Percentiles rank a stretch among this genome's conserved stretches.
Evolutionary conservation across 2,113 vertebrate species (phyloP).

Genomic region (Amphilophus citrinellus): DNA sequence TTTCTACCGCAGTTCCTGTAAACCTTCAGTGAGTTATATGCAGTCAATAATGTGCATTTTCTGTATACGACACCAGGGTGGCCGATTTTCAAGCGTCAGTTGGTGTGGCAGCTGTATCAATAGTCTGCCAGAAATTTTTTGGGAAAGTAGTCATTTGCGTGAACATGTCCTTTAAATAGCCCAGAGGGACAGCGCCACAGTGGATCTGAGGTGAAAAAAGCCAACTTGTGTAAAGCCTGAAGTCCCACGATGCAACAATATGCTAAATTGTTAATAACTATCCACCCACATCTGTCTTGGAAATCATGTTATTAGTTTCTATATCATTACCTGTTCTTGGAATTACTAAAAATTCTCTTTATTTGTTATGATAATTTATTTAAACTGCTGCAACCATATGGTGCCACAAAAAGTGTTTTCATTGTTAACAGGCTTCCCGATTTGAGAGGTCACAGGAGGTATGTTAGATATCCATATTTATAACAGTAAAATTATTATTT

Average conservation of each 20-base stretch:
- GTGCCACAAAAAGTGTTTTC: background rate
- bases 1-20: background rate
- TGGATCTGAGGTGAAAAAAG: background rate
- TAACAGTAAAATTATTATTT: background rate
- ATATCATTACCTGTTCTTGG: background rate
- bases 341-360: background rate
- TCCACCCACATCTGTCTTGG: background rate
- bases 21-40: background rate
- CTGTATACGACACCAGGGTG: background rate
- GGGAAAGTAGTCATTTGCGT: background rate
- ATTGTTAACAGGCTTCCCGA: background rate
- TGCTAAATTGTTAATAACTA: background rate
- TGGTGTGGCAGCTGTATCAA: background rate
- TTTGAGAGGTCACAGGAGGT: background rate
- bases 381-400: background rate
- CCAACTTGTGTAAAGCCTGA: background rate
- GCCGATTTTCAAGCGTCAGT: background rate
- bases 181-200: background rate
- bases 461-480: background rate
- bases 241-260: background rate
- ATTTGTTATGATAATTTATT: background rate
- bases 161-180: conserved; percentile 6
- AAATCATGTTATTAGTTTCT: background rate
- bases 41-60: background rate
- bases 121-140: background rate